Base-by-base conservation (phyloP, 2,797 vertebrate species). In the Philypnodon macrostomus region DNA sequence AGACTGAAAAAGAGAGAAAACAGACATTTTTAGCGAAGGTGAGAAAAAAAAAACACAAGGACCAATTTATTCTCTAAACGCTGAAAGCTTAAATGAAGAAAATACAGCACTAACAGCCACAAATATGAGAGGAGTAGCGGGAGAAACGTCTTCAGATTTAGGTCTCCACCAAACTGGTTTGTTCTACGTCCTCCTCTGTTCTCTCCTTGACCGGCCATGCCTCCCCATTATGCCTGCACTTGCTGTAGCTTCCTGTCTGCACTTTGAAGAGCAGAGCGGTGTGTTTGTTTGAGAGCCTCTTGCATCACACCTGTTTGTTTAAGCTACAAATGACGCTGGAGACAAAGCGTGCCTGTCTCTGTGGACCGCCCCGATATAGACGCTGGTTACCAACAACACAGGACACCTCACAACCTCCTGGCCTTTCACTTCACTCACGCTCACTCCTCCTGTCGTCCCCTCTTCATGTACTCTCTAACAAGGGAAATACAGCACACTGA, bases 231-330 rank as follows among this genome's bases (percentile, higher is more conserved):
- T 73, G 79, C 73, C 73, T 57, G 58, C 27, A 42, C 55, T 64
- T 49, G 1, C 42, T 35, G 40, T 62, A 67, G 72, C 79, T 79
- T 81, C 71, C 80, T 70, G 55, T 70, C 80, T 80, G 58, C 60
- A 48, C 70, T 77, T 76, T 77, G 79, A 84, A 83, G 80, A 81
- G 76, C 57, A 15, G n/a, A 8, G 64, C 67, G 32, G 67, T 53
- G 76, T 87, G 80, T 87, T 86, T 87, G 86, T 87, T 87, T 77
- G 75, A 83, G 77, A 77, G 76, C 55, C 80, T 81, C 81, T 89
- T 88, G 85, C 84, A 85, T 86, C 82, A 87, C 73, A 75, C 73
- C 85, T 87, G 84, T 89, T 88, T 90, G 88, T 88, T 89, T 90
- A 87, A 86, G 80, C 82, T 72, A 79, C 61, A 80, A 83, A 88